A percentile compares a stretch with the other conserved stretches of the same genome.
Evolutionary conservation across 2,113 vertebrate species (phyloP).

Genomic region (Eubucco bourcierii): DNA sequence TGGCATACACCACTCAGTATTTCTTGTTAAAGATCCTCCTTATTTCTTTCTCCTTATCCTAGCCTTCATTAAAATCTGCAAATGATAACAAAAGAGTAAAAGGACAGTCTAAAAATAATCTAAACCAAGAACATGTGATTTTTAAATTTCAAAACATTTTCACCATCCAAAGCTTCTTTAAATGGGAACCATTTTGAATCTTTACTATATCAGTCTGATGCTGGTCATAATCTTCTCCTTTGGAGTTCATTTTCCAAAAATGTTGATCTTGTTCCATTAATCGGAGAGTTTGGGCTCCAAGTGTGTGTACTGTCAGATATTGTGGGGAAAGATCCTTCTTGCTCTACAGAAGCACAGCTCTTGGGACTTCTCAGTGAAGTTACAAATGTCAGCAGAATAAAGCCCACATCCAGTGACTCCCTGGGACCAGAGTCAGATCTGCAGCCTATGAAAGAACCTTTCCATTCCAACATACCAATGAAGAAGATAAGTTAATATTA

Average conservation of each 20-base stretch:
- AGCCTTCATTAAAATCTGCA: neutral
- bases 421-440: neutral
- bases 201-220: neutral
- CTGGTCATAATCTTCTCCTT: neutral
- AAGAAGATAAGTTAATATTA: neutral
- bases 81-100: neutral
- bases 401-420: rapidly evolving
- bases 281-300: neutral
- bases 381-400: neutral
- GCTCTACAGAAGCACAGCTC: neutral
- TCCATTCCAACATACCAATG: neutral
- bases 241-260: neutral
- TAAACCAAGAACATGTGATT: neutral
- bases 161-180: neutral
- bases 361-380: neutral
- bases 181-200: neutral
- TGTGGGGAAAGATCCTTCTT: neutral
- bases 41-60: neutral
- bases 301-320: neutral
- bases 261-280: neutral
- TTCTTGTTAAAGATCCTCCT: neutral
- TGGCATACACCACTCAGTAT: neutral
- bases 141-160: conserved; percentile 17
- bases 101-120: neutral
- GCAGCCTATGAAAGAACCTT: neutral